Base-by-base conservation (phyloP, 2,797 vertebrate species). In the Helostoma temminkii region DNA sequence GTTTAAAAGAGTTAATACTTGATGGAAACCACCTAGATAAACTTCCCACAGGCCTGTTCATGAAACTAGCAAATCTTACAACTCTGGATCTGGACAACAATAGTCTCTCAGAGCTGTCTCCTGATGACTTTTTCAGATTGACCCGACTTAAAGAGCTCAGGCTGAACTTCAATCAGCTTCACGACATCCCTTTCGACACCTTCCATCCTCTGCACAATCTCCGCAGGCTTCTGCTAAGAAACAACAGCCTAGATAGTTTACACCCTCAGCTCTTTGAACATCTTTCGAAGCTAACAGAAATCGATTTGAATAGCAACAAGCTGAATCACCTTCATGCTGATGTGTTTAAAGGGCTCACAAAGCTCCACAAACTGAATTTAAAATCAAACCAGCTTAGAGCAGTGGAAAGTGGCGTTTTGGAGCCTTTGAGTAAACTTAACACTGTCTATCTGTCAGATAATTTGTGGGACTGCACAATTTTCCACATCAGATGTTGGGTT, bases 281-380 rank as follows among this genome's bases (percentile, higher is more conserved):
- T 8, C 76, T 89, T 14, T 46, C 10, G 0, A 74, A 72, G 8
- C 82, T 92, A 16, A 65, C 56, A 15, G 84, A 92, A 11, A 85
- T 94, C 5, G 66, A 91, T 64, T 25, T 93, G 66, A 91, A 92
- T 3, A 80, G 43, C 21, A 94, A 94, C 66, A 26, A 65, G 12
- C 73, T 94, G 22, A 18, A 45, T 21, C 22, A 18, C n/a, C 65
- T 92, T 48, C 52, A 65, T 2, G 32, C 64, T 5, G 26, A 21
- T 1, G 50, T 80, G 9, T 92, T 94, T 64, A 65, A 63, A 22
- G 72, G 72, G 30, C 84, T 93, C 1, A 10, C 6, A 26, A 73
- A 76, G 9, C 82, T 94, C 42, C 66, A 59, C 22, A 83, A 74
- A 24, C 63, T 93, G 36, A 81, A 83, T 49, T 71, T 94, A 8